phyloP scores from a whole-genome alignment of 2,113 vertebrate species.

The Phocoena phocoena region DNA sequence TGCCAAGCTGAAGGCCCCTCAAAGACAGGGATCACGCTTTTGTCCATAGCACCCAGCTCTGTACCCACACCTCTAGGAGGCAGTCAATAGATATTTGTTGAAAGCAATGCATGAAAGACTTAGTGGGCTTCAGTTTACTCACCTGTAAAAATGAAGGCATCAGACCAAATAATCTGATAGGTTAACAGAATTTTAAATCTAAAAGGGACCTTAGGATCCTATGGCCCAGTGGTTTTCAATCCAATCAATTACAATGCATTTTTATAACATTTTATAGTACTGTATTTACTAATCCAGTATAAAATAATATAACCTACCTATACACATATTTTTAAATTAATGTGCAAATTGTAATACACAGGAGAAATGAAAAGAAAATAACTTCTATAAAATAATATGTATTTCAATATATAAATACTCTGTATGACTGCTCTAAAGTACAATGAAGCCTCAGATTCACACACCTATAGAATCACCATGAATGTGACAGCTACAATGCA shows the following conservation, averaged over 20 bases:
- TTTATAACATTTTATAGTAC: neutral
- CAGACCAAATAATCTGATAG: neutral
- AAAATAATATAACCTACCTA: neutral
- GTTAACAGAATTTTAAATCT: neutral
- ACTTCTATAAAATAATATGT: neutral
- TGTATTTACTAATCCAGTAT: neutral
- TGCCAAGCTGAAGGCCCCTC: neutral
- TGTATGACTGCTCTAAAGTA: neutral
- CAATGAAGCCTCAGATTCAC: neutral
- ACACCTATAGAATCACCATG: accelerated
- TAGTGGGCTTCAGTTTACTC: neutral
- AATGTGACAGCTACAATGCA: neutral
- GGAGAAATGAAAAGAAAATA: neutral
- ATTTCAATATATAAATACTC: neutral
- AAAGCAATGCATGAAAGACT: neutral
- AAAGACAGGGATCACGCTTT: neutral
- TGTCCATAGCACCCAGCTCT: neutral
- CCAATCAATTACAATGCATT: neutral
- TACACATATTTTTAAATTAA: neutral
- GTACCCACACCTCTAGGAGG: neutral
- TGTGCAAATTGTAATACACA: neutral
- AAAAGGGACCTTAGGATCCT: neutral
- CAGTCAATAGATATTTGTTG: neutral
- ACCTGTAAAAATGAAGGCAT: neutral
- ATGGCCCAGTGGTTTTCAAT: neutral